Evolutionary conservation across 1,140 invertebrate species (phyloP).

Genomic region (Lepidurus arcticus): DNA sequence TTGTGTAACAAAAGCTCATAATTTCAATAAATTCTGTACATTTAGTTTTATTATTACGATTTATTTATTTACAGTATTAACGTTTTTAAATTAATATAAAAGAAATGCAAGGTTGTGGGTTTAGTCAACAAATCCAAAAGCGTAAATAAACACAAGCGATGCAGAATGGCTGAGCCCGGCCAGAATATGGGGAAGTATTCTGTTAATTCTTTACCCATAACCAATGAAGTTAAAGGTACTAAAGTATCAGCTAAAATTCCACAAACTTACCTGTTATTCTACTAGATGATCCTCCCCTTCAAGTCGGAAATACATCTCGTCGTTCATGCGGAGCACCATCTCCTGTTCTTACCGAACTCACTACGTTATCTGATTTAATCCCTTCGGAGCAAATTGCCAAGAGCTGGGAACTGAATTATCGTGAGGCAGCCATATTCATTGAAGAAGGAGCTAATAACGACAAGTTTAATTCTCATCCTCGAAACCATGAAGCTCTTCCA

Average conservation of each 20-base stretch:
- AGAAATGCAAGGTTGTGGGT: neutral
- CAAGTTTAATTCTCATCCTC: slow-evolving; percentile 84
- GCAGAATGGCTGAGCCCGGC: neutral
- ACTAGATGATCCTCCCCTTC: slow-evolving; percentile 17
- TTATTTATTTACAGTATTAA: neutral
- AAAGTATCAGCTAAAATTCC: neutral
- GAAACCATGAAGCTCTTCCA: slow-evolving; percentile 71
- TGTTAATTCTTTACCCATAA: neutral
- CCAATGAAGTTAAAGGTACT: neutral
- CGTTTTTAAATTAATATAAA: neutral
- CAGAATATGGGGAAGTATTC: neutral
- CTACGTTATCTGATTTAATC: slow-evolving; percentile 14
- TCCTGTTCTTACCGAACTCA: slow-evolving; percentile 24
- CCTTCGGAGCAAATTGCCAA: slow-evolving; percentile 28
- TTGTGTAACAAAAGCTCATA: neutral
- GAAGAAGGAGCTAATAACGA: slow-evolving; percentile 89
- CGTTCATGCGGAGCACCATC: neutral
- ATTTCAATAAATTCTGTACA: too few species aligned
- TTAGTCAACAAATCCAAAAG: neutral
- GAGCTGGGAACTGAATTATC: slow-evolving; percentile 80
- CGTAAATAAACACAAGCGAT: neutral
- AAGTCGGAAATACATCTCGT: slow-evolving; percentile 32
- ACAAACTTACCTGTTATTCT: neutral
- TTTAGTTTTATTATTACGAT: too few species aligned
- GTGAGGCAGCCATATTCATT: slow-evolving; percentile 80